Evolutionary conservation across 2,113 vertebrate species (phyloP), one percentile per base, ranked within the genome.

Genomic region (Misgurnus anguillicaudatus): DNA sequence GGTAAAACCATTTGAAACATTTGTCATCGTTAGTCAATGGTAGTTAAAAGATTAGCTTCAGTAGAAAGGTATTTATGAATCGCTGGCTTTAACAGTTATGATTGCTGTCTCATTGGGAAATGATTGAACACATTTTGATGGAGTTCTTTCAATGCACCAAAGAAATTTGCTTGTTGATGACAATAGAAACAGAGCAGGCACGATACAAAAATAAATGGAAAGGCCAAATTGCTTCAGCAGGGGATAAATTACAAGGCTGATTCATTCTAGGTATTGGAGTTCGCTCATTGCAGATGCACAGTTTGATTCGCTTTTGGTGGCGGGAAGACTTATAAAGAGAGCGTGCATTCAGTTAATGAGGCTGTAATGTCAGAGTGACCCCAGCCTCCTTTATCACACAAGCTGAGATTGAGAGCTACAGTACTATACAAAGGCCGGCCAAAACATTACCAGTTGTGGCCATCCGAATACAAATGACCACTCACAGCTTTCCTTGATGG

Each of bases 361-460:
- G 38, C 82, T 78, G 64, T 81, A 81, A 78, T 81, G 75, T 75
- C 69, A 81, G 47, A 62, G 69, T 81, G 79, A 84, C 79, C 82
- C 64, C 38, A 9, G 67, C 57, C 82, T 80, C 69, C 21, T 80
- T 81, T 78, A 75, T 81, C 75, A 78, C 47, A 73, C 5, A 1
- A 39, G 36, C 66, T 62, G 67, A 78, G 75, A 81, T 41, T 75
- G 69, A 80, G 69, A 47, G 24, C 68, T 74, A 71, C 61, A 38
- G 51, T 80, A 63, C 55, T 47, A 80, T 63, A 80, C 47, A 71
- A 47, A 65, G 78, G 74, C 68, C 64, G 17, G 17, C 45, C 68
- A 65, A 70, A 84, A 74, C 67, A 73, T 13, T 72, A 68, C 67
- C 78, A 84, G 82, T 75, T 72, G 75, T 78, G 55, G 45, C 45